Evolutionary conservation across 2,797 vertebrate genomes (phyloP), one percentile per base, ranked within the genome.

Genomic region (Semotilus atromaculatus): DNA sequence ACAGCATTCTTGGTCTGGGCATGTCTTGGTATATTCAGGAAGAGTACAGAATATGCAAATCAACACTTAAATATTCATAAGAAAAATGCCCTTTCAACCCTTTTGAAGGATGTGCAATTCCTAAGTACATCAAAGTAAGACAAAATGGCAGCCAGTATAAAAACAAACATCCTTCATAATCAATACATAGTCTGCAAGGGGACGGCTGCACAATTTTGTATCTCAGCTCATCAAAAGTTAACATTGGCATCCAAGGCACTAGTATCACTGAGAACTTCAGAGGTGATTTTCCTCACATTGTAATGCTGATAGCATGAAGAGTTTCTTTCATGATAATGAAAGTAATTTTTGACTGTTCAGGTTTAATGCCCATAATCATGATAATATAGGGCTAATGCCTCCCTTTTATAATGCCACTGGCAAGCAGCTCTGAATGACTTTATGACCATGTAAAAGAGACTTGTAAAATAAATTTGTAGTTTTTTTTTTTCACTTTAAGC

Each of bases 91-190:
- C 71, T 80, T 70, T 38, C 45, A 80, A 23, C 31, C 14, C 10
- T 6, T 70, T 80, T 51, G 58, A 74, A 66, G 38, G 26, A 82
- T 82, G 55, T 36, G 40, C 29, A n/a, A 45, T 36, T 81, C 60
- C n/a, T 73, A 4, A 73, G 18, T 43, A 58, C 29, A 38, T 66
- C 71, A 82, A 31, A 74, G 71, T 18, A 29, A 74, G 43, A 73
- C 71, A 64, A 36, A 73, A 82, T 66, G 58, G 71, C 19, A 82
- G 26, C 40, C 29, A 13, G 71, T 34, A 51, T 48, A 36, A 74
- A 73, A 82, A 82, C 55, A 48, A 72, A 60, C 26, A 4, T 38
- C 48, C 23, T 51, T 80, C 31, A 55, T n/a, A 23, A 51, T 74
- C 14, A 82, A 23, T 26, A 36, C 36, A 62, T n/a, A 64, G n/a